Evolutionary conservation across 1,140 invertebrate genomes (phyloP), one percentile per base, ranked within the genome.

Genomic region (Mylabris phalerata): DNA sequence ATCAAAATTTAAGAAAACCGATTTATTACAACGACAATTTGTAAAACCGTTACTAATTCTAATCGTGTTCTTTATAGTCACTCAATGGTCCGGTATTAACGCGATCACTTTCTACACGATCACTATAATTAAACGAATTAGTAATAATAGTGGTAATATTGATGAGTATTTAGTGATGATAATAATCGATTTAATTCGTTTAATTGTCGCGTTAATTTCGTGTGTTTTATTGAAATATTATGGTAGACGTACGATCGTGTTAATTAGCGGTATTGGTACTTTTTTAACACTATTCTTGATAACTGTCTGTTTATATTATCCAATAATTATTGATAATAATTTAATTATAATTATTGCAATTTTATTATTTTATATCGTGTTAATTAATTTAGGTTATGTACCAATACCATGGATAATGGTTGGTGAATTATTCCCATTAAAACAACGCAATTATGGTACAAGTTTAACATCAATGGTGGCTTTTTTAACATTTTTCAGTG

Each of bases 71-170:
- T 85, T 86, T 61, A 71, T 83, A 40, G 79, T 80, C 0, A 77
- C 77, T 52, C 84, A 86, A 61, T 83, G 84, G 56, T 78, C 80
- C 9, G 85, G 85, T 0, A 75, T 83, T 0, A 86, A 89, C 67
- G 85, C 84, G 1, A 77, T 90, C 1, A 82, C 82, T 45, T 90
- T 88, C 71, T 90, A 89, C 68, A 83, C 85, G 0, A 84, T 88
- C 13, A 75, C 79, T 38, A 84, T 84, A 43, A 79, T 81, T 66
- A 74, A 78, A 50, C 76, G 81, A 39, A 75, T 80, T 3, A 71
- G 73, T 13, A 71, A 79, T 0, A 61, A 67, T 11, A 66, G 78
- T 51, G 7, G 7, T 32, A 32, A 3, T 5, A 32, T 32, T 32
- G 71, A 87, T 62, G 79, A 81, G 39, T 83, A 84, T 57, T 55